Evolutionary conservation across 1,140 invertebrate genomes (phyloP), one percentile per base, ranked within the genome.

Genomic region (Caenorhabditis latens): DNA sequence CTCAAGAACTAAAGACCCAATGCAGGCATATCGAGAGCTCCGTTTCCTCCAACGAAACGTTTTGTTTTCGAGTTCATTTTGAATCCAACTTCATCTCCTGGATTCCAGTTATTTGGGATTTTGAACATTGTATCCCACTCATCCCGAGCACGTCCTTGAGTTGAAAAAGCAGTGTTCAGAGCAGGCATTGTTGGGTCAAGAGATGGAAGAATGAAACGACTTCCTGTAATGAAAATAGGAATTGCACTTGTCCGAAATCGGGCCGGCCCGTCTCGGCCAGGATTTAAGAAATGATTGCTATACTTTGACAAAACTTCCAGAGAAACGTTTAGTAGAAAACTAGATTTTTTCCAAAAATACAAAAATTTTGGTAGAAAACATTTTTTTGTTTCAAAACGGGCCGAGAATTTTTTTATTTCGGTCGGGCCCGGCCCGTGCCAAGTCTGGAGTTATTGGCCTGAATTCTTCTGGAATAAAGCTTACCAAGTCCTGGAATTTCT

Each of bases 101-200:
- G 82, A 42, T 88, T 58, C 87, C 88, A 88, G 32, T 75, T 53
- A 67, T 89, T 89, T 5, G 88, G 87, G 4, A 88, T 75, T 83
- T 89, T 89, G 50, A 84, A 88, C 40, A 79, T 86, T 21, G 87
- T 86, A 75, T 88, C 88, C 86, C 79, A 85, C 32, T 89, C 88
- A 24, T 88, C 88, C 43, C 88, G 48, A 21, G 84, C 83, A 46
- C 87, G 40, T 82, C 88, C 88, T 61, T 89, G 88, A 13, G 88
- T 89, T 48, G 88, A 89, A 50, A 85, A 84, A n/a, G 87, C 88
- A 2, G 88, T 85, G 50, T 89, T 89, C 0, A 89, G 14, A n/a
- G 88, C 88, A 14, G 88, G 88, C 79, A 58, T 71, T 46, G 86
- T 88, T 6, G 88, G 88, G 55, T 89, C 88, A 32, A 89, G 53